Percentiles rank a stretch among this genome's conserved stretches.
phyloP scores from a whole-genome alignment of 2,888 invertebrate genomes.

The Ceratothoa steindachneri region DNA sequence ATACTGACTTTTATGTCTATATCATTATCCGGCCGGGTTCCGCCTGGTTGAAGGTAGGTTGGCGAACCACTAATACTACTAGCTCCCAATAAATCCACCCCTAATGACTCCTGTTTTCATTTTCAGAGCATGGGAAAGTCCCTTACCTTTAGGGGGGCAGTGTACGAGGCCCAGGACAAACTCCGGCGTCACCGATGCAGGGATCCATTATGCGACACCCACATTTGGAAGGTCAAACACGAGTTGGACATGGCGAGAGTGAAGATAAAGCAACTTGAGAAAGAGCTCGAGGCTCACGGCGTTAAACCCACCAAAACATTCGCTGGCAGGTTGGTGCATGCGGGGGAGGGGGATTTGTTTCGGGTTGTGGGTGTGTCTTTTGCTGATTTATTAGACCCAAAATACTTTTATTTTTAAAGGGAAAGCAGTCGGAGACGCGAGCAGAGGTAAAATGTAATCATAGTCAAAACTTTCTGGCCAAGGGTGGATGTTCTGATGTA shows the following conservation, averaged over 20 bases:
- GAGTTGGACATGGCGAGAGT: conserved; percentile 82
- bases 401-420: too few species aligned
- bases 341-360: too few species aligned
- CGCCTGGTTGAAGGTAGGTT: too few species aligned
- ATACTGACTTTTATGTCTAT: too few species aligned
- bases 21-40: too few species aligned
- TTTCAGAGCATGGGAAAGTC: conserved; percentile 67
- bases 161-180: conserved; percentile 72
- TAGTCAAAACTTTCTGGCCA: too few species aligned
- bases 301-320: conserved; percentile 70
- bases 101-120: neutral
- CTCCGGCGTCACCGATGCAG: conserved; percentile 69
- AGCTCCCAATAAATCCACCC: too few species aligned
- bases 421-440: neutral
- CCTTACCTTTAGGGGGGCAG: conserved; percentile 74
- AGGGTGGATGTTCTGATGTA: too few species aligned
- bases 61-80: too few species aligned
- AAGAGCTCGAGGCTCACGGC: conserved; percentile 76
- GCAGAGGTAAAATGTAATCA: neutral
- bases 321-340: conserved; percentile 30
- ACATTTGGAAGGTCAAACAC: conserved; percentile 84
- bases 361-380: too few species aligned
- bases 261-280: conserved; percentile 79
- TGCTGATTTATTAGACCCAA: too few species aligned
- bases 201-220: conserved; percentile 74